phyloP scores from a whole-genome alignment of 2,888 invertebrate genomes.

The Stratiomys singularior region DNA sequence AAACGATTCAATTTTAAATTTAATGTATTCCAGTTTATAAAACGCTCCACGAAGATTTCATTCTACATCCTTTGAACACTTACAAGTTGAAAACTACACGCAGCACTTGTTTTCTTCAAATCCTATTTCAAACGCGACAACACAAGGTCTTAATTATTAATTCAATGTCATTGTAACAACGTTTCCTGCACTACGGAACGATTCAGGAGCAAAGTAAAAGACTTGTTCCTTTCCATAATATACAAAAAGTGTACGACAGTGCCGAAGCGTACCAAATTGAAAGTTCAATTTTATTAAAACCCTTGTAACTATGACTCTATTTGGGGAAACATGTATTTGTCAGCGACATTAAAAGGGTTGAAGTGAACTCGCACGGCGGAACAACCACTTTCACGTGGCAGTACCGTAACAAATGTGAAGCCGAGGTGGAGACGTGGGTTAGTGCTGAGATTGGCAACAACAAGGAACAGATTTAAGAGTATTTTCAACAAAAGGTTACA shows the following conservation, averaged over 20 bases:
- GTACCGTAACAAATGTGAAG: neutral
- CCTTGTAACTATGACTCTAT: constrained; percentile 30
- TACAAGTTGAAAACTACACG: too few species aligned
- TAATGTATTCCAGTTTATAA: too few species aligned
- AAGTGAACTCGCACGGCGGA: neutral
- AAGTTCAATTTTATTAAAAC: constrained; percentile 41
- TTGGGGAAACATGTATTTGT: constrained; percentile 26
- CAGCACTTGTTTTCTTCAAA: too few species aligned
- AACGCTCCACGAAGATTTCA: too few species aligned
- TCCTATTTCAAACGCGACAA: neutral
- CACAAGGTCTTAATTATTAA: neutral
- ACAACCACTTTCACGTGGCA: constrained; percentile 7
- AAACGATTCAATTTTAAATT: too few species aligned
- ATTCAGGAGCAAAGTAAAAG: neutral
- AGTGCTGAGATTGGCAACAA: neutral
- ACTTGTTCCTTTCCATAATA: constrained; percentile 6
- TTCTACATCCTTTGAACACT: too few species aligned
- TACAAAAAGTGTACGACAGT: neutral
- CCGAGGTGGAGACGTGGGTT: neutral
- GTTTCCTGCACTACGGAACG: neutral
- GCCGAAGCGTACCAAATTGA: neutral
- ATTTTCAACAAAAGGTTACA: constrained; percentile 35
- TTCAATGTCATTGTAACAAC: neutral
- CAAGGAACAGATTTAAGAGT: neutral
- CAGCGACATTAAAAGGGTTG: constrained; percentile 39